Evolutionary conservation across 2,113 vertebrate species (phyloP).

Genomic region (Psephotus haematonotus): DNA sequence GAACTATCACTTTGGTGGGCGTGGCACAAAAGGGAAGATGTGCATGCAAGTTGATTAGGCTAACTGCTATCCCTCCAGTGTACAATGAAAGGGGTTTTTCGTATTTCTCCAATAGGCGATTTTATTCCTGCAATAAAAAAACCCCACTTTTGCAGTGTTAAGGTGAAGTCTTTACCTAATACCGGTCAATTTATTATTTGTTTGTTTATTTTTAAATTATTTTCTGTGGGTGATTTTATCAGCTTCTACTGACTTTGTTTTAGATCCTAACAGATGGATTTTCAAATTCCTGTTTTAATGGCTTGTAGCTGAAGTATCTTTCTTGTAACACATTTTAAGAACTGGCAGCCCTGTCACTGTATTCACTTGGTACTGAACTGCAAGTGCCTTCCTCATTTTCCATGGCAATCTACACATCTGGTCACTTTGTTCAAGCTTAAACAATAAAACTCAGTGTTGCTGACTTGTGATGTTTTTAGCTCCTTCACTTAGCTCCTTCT

Average conservation of each 20-base stretch:
- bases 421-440: neutral
- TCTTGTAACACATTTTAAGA: neutral
- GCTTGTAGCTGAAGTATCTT: neutral
- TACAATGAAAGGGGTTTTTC: neutral
- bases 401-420: neutral
- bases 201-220: neutral
- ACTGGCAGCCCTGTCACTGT: neutral
- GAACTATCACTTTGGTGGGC: neutral
- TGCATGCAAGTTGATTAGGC: neutral
- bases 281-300: neutral
- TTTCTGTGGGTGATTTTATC: neutral
- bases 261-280: neutral
- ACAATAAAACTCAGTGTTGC: neutral
- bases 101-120: neutral
- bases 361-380: neutral
- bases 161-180: neutral
- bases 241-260: neutral
- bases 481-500: neutral
- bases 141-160: neutral
- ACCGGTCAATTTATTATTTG: neutral
- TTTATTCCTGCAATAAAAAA: neutral
- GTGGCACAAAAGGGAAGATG: neutral
- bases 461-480: neutral
- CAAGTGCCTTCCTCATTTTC: neutral
- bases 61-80: neutral